Evolutionary conservation across 2,797 vertebrate species (phyloP).

Genomic region (Pteropus rufus): DNA sequence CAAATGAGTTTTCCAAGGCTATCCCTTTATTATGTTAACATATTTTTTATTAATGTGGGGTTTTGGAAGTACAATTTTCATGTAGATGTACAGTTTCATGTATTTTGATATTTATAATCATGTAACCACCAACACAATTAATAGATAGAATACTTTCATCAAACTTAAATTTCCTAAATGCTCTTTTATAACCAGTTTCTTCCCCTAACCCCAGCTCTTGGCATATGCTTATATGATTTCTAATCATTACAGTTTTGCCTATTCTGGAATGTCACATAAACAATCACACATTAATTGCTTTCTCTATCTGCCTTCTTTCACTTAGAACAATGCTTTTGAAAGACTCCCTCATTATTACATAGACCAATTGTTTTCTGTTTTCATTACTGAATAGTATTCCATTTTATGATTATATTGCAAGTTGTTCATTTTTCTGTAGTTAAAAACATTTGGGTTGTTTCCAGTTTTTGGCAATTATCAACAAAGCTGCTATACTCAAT

Average conservation of each 20-base stretch:
- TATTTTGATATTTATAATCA: neutral
- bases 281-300: neutral
- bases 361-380: neutral
- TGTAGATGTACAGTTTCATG: neutral
- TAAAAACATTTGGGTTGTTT: neutral
- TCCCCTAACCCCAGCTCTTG: neutral
- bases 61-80: neutral
- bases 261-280: neutral
- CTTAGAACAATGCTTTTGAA: neutral
- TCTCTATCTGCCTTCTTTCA: neutral
- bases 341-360: neutral
- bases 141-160: neutral
- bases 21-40: neutral
- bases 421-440: neutral
- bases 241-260: neutral
- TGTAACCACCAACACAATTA: neutral
- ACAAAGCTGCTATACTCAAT: neutral
- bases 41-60: neutral
- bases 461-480: neutral
- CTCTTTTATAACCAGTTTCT: neutral
- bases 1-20: neutral
- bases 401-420: neutral
- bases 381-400: neutral
- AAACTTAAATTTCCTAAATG: neutral
- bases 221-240: neutral